Base-by-base conservation (phyloP, 2,797 vertebrate genomes). In the Fundulus diaphanus region DNA sequence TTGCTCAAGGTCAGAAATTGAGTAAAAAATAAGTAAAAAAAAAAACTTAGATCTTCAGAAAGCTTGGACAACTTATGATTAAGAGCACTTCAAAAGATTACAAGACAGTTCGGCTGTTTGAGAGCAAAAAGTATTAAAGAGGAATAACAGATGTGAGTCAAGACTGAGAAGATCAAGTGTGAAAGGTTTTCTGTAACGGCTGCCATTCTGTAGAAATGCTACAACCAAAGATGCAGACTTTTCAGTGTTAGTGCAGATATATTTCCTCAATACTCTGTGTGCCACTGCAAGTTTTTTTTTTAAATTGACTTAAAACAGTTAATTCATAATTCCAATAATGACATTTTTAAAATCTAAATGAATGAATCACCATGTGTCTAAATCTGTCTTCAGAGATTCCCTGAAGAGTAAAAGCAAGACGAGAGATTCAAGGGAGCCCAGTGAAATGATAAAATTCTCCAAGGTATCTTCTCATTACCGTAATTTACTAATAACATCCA, bases 371-470 rank as follows among this genome's bases (percentile, higher is more conserved):
- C 9, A 18, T 83, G 59, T 72, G 63, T 3, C 66, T 85, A 29
- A 67, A 68, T 87, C 42, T 72, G 12, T 77, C 46, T 18, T 68
- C 77, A 94, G 93, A 79, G 91, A 91, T 72, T 91, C 92, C 4
- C 51, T 76, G 74, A 93, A 92, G 83, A 81, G 70, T 76, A 93
- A 87, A 88, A 83, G 54, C 79, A 93, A 90, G 78, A 91, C 80
- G 0, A 77, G 65, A 78, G 94, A 94, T 44, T 90, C 87, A 35
- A 93, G 91, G 51, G 89, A 94, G 0, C 90, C 94, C 24, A 80
- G 74, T 68, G 96, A 97, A 75, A 94, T 96, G 93, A 93, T 98
- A 85, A 96, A 88, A 31, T 98, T 97, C 94, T 96, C 94, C 75
- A 98, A 97, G 97, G 97, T 97, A 70, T 31, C 48, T 59, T 70